Percentiles rank a stretch among this genome's conserved stretches.
phyloP scores from a whole-genome alignment of 2,797 vertebrate species.

The Coreius guichenoti region DNA sequence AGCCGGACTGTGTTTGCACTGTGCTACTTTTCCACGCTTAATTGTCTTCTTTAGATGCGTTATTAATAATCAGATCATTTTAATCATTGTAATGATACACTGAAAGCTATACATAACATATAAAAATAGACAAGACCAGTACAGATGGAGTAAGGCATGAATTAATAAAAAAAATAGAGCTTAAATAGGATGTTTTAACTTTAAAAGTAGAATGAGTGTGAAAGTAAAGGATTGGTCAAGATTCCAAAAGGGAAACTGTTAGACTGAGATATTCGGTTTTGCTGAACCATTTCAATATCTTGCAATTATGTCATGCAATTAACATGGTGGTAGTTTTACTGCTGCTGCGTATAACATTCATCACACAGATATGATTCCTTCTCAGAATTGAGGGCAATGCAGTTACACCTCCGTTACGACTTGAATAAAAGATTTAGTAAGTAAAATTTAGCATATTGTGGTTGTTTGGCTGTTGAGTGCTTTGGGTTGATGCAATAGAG shows the following conservation, averaged over 20 bases:
- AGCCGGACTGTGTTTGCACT: constrained; percentile 53
- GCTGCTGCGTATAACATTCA: constrained; percentile 73
- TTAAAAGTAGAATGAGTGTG: constrained; percentile 17
- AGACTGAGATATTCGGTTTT: constrained; percentile 49
- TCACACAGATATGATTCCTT: constrained; percentile 60
- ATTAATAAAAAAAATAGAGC: neutral
- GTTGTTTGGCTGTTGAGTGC: neutral
- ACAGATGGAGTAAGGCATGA: constrained; percentile 16
- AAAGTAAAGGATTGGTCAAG: constrained; percentile 13
- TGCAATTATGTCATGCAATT: constrained; percentile 49
- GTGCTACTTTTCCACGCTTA: constrained; percentile 23
- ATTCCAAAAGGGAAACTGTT: neutral
- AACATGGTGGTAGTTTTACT: constrained; percentile 67
- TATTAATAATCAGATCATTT: constrained; percentile 33
- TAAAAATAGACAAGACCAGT: constrained; percentile 1
- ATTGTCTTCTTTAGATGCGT: constrained; percentile 4
- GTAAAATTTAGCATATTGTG: neutral
- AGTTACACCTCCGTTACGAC: constrained; percentile 16
- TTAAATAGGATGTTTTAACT: constrained; percentile 29
- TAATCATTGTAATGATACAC: neutral
- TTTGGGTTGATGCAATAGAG: constrained; percentile 33
- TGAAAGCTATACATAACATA: constrained; percentile 9
- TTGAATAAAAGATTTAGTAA: neutral
- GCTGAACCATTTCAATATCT: constrained; percentile 18
- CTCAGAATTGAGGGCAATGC: constrained; percentile 52